Evolutionary conservation across 1,140 invertebrate genomes (phyloP), one percentile per base, ranked within the genome.

Genomic region (Diabrotica virgifera): DNA sequence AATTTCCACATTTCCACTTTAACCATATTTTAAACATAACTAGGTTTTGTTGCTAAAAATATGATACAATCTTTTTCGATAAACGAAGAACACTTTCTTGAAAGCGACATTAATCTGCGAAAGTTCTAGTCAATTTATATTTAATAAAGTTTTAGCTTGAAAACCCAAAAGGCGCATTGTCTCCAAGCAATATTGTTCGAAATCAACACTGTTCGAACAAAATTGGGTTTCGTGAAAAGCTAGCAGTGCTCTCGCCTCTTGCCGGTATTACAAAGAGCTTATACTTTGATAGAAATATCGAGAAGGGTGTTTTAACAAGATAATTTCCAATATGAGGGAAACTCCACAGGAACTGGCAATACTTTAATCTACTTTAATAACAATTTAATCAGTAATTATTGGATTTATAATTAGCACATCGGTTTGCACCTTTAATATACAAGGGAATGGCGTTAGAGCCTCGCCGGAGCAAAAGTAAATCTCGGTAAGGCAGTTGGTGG

Each of bases 341-440:
- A 66, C 58, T 60, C 53, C 50, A 62, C 52, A 13, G 65, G 59
- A 64, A 54, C 52, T 62, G 62, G 67, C 59, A 62, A 69, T 69
- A 69, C 64, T 69, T 69, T 69, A 69, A 69, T 69, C 67, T 66
- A 66, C 56, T 57, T 66, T 65, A 69, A 69, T 69, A 59, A 59
- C 61, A 65, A 61, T 66, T 69, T 69, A 69, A 69, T 66, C 67
- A 66, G 62, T 69, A 69, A 69, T 69, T 69, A 69, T 69, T 69
- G 65, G 67, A 69, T 66, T 69, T 69, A 53, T 69, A 69, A 69
- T 69, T 64, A 69, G 65, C 67, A 69, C 67, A 69, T 68, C 55
- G 66, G 66, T 68, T 53, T 54, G 37, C 52, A 62, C 60, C 60
- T 62, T 54, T 54, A 54, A 59, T 63, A 57, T 63, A 57, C 24